phyloP scores from a whole-genome alignment of 2,888 invertebrate genomes.

The Hypomecis atomaria region DNA sequence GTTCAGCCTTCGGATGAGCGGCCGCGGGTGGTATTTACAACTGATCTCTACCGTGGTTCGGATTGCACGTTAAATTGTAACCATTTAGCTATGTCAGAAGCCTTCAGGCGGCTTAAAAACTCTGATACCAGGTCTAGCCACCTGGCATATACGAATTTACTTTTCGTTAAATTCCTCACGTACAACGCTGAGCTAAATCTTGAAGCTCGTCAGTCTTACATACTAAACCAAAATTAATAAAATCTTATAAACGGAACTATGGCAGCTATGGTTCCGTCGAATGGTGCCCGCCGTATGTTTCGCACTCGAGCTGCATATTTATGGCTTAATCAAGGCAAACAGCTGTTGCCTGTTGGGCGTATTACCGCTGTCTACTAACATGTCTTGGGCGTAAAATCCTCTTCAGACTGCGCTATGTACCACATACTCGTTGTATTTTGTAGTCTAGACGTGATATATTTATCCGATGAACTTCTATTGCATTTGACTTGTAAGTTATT shows the following conservation, averaged over 20 bases:
- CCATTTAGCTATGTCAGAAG: too few species aligned
- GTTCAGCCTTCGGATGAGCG: too few species aligned
- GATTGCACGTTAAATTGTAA: too few species aligned
- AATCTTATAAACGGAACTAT: constrained; percentile 52
- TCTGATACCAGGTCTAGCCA: too few species aligned
- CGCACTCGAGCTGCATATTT: constrained; percentile 63
- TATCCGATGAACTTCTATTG: too few species aligned
- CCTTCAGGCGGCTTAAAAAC: too few species aligned
- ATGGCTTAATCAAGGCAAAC: constrained; percentile 64
- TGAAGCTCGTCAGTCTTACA: constrained; percentile 6
- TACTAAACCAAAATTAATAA: constrained; percentile 50
- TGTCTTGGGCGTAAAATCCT: constrained; percentile 48
- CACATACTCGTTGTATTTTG: background rate
- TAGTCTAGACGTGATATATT: too few species aligned
- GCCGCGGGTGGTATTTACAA: too few species aligned
- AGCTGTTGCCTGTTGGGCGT: constrained; percentile 59
- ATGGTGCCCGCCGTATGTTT: constrained; percentile 49
- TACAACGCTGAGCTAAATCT: background rate
- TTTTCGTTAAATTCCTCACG: too few species aligned
- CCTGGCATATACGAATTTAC: too few species aligned
- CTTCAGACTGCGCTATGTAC: constrained; percentile 1
- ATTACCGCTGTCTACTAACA: constrained; percentile 52
- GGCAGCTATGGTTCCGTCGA: constrained; percentile 41
- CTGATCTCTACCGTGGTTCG: too few species aligned
- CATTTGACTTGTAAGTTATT: too few species aligned